Evolutionary conservation across 2,888 invertebrate genomes (phyloP).

Genomic region (Doris montereyensis): DNA sequence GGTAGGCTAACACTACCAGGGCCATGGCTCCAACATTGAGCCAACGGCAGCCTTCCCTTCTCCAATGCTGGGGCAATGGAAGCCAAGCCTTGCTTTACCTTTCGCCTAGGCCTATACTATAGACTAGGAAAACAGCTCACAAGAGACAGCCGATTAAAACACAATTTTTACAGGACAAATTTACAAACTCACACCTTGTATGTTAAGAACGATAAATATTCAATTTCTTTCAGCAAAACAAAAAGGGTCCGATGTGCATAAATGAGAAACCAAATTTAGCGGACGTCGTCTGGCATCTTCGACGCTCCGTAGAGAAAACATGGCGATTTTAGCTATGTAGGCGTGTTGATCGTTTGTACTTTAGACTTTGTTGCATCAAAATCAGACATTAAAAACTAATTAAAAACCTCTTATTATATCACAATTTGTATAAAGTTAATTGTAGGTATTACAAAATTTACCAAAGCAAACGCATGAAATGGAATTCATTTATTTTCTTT

Average conservation of each 20-base stretch:
- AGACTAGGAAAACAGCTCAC: neutral
- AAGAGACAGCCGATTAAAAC: neutral
- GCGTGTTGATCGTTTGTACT: neutral
- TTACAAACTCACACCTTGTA: neutral
- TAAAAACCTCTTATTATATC: too few relatives aligned
- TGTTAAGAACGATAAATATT: too few relatives aligned
- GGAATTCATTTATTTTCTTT: too few relatives aligned
- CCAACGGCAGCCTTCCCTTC: neutral
- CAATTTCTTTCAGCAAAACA: too few relatives aligned
- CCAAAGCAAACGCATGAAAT: too few relatives aligned
- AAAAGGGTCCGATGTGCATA: too few relatives aligned
- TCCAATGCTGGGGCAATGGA: conserved; percentile 2
- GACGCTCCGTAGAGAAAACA: conserved; percentile 33
- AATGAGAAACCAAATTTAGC: conserved; percentile 30
- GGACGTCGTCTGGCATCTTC: conserved; percentile 24
- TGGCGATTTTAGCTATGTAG: conserved; percentile 24
- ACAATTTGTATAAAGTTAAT: too few relatives aligned
- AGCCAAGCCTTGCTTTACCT: conserved; percentile 3
- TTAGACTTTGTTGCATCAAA: neutral
- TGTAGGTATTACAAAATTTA: too few relatives aligned
- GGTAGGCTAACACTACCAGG: too few relatives aligned
- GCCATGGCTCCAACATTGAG: too few relatives aligned
- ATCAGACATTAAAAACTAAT: neutral
- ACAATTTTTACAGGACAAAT: neutral
- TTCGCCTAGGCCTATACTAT: neutral